phyloP scores from a whole-genome alignment of 2,113 vertebrate species.

The Chaenogobius annularis region DNA sequence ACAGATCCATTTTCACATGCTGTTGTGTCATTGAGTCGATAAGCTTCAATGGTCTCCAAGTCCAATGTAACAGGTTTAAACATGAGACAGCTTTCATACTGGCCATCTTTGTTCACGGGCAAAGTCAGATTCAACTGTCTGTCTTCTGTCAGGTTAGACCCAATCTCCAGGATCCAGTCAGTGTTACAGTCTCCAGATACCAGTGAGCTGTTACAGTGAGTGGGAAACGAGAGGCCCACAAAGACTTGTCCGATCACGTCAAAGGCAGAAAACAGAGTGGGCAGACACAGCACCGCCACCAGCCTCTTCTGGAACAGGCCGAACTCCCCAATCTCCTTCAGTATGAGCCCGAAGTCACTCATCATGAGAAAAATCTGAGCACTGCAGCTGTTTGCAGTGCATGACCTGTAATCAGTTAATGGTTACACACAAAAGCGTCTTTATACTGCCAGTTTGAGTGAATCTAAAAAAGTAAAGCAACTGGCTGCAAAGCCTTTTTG shows the following conservation, averaged over 20 bases:
- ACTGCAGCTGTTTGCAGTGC: not conserved
- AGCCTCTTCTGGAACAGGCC: conserved; percentile 83
- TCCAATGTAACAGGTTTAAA: conserved; percentile 78
- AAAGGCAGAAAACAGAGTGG: conserved; percentile 71
- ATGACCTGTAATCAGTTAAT: conserved; percentile 41
- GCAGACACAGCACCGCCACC: conserved; percentile 71
- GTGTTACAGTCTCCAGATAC: no score
- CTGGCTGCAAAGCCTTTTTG: no score
- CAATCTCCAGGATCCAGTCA: conserved; percentile 77
- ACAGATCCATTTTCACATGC: conserved; percentile 75
- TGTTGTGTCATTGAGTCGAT: conserved; percentile 77
- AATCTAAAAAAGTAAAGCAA: no score
- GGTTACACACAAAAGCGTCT: conserved; percentile 33
- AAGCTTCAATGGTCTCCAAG: conserved; percentile 72
- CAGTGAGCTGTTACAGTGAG: conserved; percentile 85
- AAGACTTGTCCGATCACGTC: conserved; percentile 86
- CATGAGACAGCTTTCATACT: conserved; percentile 81
- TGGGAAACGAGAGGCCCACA: conserved; percentile 66
- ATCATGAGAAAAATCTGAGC: conserved; percentile 42
- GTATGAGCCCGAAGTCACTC: conserved; percentile 76
- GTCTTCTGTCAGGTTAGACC: conserved; percentile 75
- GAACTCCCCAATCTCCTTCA: conserved; percentile 82
- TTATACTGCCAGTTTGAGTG: conserved; percentile 24
- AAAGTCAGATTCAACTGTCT: conserved; percentile 79
- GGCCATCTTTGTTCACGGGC: conserved; percentile 62